These are phyloP conservation scores for Erythrolamprus reginae DNA, from an alignment of 2,113 vertebrate species.

Conservation along the genomic window DNA sequence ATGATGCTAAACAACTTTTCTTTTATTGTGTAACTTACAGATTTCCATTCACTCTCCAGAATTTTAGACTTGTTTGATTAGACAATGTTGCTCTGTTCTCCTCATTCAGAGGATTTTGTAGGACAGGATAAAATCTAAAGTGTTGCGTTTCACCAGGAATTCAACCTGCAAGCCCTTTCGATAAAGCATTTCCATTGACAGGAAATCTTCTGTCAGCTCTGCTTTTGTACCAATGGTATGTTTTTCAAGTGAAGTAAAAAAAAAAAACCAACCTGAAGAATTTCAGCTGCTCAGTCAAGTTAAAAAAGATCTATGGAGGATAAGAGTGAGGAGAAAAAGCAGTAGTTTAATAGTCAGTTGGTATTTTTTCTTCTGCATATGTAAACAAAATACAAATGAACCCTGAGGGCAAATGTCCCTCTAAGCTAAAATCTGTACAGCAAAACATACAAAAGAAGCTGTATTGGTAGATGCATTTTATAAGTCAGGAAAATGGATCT, in stretches of 20 bases:
- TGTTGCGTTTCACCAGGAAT: background rate
- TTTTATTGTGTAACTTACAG: background rate
- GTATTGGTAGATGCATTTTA: background rate
- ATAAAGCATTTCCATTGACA: background rate
- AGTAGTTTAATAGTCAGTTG: background rate
- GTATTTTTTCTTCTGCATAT: background rate
- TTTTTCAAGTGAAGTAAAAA: background rate
- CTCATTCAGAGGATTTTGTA: background rate
- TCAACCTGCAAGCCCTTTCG: background rate
- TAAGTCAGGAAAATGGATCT: background rate
- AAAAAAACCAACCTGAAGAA: background rate
- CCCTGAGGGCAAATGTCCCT: background rate
- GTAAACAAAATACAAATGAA: background rate
- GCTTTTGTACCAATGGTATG: background rate
- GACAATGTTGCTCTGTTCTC: background rate
- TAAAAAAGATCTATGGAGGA: background rate
- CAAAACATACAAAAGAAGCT: background rate
- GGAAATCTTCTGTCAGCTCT: background rate
- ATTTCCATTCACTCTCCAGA: background rate
- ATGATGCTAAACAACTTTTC: background rate
- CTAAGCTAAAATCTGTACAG: background rate
- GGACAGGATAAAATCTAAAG: background rate
- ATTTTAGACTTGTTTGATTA: background rate
- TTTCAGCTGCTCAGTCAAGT: background rate
- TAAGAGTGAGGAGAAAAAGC: background rate